A percentile compares a stretch with the other conserved stretches of the same genome.
Evolutionary conservation across 2,113 vertebrate genomes (phyloP).

Genomic region (Chamaea fasciata): DNA sequence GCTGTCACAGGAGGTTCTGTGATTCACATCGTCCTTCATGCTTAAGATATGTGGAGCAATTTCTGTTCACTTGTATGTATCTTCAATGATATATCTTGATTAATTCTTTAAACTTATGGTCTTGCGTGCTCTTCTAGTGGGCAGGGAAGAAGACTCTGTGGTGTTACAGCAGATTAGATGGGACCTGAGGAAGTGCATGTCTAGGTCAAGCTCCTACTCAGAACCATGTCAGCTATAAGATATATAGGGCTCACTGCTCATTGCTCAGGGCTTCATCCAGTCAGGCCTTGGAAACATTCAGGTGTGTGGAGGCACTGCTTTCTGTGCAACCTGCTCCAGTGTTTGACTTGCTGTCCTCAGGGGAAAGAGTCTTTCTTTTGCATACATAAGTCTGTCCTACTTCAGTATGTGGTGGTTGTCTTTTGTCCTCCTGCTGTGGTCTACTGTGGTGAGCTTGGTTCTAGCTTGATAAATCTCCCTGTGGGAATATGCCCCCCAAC

Average conservation of each 20-base stretch:
- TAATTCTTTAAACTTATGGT: background rate
- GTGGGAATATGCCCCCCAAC: background rate
- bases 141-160: background rate
- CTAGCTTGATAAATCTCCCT: background rate
- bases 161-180: background rate
- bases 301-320: background rate
- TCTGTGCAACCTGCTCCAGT: background rate
- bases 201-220: background rate
- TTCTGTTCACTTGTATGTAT: background rate
- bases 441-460: background rate
- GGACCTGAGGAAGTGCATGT: background rate
- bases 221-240: background rate
- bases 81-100: background rate
- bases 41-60: background rate
- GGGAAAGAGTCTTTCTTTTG: background rate
- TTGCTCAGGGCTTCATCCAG: background rate
- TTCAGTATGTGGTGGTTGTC: background rate
- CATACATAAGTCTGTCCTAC: background rate
- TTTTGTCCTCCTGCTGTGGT: background rate
- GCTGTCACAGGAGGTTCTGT: rapidly evolving
- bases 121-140: background rate
- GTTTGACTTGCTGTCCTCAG: background rate
- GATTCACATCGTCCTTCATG: background rate
- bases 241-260: background rate
- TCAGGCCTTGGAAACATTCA: background rate